Evolutionary conservation across 2,113 vertebrate genomes (phyloP), one percentile per base, ranked within the genome.

Genomic region (Apodemus sylvaticus): DNA sequence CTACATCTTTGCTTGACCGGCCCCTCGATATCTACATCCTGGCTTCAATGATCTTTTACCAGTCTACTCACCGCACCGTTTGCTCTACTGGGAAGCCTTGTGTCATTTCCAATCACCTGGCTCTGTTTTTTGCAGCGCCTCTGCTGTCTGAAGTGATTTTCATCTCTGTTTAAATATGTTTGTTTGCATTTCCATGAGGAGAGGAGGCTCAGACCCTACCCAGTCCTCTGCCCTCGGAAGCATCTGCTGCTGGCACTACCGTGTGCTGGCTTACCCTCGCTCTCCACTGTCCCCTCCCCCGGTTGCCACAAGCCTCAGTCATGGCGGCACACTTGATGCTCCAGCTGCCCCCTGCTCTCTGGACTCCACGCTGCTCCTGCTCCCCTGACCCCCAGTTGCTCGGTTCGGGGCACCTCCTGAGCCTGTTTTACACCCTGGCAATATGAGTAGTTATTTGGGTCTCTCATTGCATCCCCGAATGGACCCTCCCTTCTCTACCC

Each of bases 241-340:
- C 14, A 73, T 3, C 36, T 48, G 1, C 24, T 9, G 22, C 2
- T 5, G 12, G 5, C 26, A 2, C 24, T 10, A 1, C 39, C 26
- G 51, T n/a, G 36, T 8, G 4, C 36, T 24, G 68, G 31, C 19
- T 58, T 45, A 39, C 39, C 4, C 1, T 2, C 10, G 31, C 31
- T 16, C 29, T 22, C 20, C 64, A 1, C 0, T 10, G 10, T 13
- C 24, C 19, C 31, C 36, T 53, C 51, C 14, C 4, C 86, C 1
- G 20, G 42, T 45, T 10, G 17, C 26, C 39, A 10, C 1, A 6
- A 45, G 82, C 42, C 31, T 45, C 29, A 6, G 64, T 20, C n/a
- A 26, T 5, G 1, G 24, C 9, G 26, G 66, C 24, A 17, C 11
- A 11, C 82, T 19, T 71, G 81, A 4, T 4, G 0, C 62, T 29